Percentiles rank a stretch among this genome's conserved stretches.
phyloP scores from a whole-genome alignment of 2,797 vertebrate species.

The Acanthis flammea region DNA sequence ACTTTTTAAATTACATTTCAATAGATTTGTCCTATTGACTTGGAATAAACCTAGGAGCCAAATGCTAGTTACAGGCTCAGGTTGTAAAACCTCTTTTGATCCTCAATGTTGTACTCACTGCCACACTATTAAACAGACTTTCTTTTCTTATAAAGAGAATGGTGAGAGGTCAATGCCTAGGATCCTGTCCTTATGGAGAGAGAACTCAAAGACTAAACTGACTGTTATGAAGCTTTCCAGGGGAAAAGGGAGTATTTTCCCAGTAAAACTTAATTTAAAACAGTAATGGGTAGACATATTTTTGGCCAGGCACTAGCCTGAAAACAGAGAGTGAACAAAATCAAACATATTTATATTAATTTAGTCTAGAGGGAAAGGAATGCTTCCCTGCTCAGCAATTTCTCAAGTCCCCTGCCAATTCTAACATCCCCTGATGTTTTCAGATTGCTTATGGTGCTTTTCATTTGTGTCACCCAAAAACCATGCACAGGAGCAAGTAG shows the following conservation, averaged over 20 bases:
- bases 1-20: background rate
- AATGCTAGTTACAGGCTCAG: background rate
- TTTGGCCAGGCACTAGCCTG: slow-evolving; percentile 1
- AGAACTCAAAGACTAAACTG: background rate
- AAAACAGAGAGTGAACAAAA: slow-evolving; percentile 18
- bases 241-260: slow-evolving; percentile 11
- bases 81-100: background rate
- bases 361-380: slow-evolving; percentile 46
- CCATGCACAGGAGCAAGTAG: background rate
- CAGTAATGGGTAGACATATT: slow-evolving; percentile 14
- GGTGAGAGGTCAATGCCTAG: background rate
- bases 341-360: slow-evolving; percentile 24
- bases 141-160: background rate
- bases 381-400: slow-evolving; percentile 28
- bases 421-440: slow-evolving; percentile 41
- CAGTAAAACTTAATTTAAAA: slow-evolving; percentile 48
- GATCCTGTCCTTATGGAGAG: background rate
- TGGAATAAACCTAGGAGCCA: background rate
- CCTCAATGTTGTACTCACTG: background rate
- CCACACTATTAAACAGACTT: background rate
- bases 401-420: slow-evolving; percentile 40
- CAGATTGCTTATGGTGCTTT: background rate
- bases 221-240: background rate
- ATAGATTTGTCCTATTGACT: background rate
- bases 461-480: background rate